phyloP scores from a whole-genome alignment of 2,888 invertebrate species.

The Miltochrista miniata region DNA sequence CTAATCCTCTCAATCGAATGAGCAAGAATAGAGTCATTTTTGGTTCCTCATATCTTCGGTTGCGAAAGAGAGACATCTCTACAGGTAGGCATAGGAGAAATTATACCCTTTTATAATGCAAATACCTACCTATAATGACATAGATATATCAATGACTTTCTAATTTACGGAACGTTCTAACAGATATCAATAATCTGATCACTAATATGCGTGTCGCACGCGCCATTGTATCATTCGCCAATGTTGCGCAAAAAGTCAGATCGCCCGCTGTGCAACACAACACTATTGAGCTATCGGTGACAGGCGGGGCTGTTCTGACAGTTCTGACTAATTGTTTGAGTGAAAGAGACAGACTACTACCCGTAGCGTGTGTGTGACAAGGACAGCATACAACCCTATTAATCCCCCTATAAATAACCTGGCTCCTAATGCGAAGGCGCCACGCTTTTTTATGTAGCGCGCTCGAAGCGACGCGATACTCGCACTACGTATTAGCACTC shows the following conservation, averaged over 20 bases:
- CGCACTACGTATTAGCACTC: slow-evolving; percentile 17
- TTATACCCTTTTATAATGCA: no score
- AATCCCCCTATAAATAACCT: slow-evolving; percentile 72
- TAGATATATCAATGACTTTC: no score
- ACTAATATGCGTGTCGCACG: slow-evolving; percentile 5
- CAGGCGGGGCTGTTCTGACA: slow-evolving; percentile 44
- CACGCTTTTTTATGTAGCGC: slow-evolving; percentile 58
- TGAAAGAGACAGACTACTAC: slow-evolving; percentile 35
- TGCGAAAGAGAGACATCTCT: no score
- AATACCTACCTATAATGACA: no score
- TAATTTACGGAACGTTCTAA: no score
- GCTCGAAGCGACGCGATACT: slow-evolving; percentile 50
- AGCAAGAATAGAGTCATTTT: no score
- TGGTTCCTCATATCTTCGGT: no score
- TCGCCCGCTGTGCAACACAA: slow-evolving; percentile 13
- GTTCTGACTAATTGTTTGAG: slow-evolving; percentile 55
- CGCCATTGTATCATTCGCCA: slow-evolving; percentile 1
- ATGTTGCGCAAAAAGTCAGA: slow-evolving; percentile 23
- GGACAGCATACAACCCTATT: slow-evolving; percentile 47
- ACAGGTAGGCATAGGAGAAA: no score
- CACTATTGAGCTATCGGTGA: slow-evolving; percentile 46
- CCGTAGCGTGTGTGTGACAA: slow-evolving; percentile 26
- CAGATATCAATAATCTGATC: no score
- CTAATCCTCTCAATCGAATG: no score
- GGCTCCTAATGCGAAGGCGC: slow-evolving; percentile 73